phyloP scores from a whole-genome alignment of 2,797 vertebrate genomes.

The Etheostoma nigrum region DNA sequence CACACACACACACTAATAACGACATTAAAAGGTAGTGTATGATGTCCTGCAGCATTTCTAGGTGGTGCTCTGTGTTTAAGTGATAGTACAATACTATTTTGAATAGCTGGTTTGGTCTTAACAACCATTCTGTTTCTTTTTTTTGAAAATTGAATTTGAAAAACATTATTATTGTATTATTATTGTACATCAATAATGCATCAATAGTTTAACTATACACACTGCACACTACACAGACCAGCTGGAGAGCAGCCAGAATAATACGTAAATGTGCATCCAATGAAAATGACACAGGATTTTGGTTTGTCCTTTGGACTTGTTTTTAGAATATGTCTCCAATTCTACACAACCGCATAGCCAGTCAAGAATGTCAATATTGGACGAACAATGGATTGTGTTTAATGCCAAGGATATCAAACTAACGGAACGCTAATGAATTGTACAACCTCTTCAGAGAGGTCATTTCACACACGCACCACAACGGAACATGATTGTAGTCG shows the following conservation, averaged over 20 bases:
- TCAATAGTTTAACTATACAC: slow-evolving; percentile 7
- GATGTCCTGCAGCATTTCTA: slow-evolving; percentile 4
- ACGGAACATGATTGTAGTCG: background rate
- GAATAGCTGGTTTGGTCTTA: background rate
- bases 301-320: too few relatives aligned
- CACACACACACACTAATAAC: background rate
- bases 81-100: background rate
- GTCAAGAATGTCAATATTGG: background rate
- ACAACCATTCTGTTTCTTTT: background rate
- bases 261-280: slow-evolving; percentile 5
- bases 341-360: too few relatives aligned
- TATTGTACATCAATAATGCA: slow-evolving; percentile 25
- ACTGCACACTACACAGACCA: background rate
- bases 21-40: slow-evolving; percentile 22
- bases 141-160: background rate
- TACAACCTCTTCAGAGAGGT: slow-evolving; percentile 4
- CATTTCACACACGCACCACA: background rate
- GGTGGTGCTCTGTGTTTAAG: background rate
- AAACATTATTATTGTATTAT: background rate
- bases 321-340: background rate
- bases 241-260: background rate
- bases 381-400: background rate
- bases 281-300: background rate
- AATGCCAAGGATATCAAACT: background rate
- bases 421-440: background rate